Evolutionary conservation across 2,888 invertebrate species (phyloP), one percentile per base, ranked within the genome.

Genomic region (Chaitophorus viminalis): DNA sequence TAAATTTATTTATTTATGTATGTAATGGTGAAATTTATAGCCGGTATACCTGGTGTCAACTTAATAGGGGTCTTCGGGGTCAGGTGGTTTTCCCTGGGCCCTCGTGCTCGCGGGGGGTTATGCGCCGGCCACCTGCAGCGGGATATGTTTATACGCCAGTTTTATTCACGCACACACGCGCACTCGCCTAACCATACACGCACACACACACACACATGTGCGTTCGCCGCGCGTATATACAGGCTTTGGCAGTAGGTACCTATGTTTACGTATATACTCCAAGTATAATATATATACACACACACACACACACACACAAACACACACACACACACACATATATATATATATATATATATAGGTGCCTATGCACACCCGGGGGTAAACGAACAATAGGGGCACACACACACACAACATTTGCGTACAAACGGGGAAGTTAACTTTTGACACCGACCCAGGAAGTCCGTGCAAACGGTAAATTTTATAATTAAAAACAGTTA

Each of bases 391-490:
- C 86, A 79, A 87, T 87, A 87, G 86, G 86, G 86, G 86, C 86
- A 60, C 79, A 74, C 78, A 36, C 76, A 52, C 36, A 68, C 68
- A 68, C 29, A 9, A 36, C 70, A 21, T 54, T 54, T 54, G 54
- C 39, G n/a, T 70, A 29, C 31, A 77, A 65, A 70, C 85, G 52
- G 85, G 78, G 78, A 79, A 86, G 86, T 86, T 79, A 79, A 86
- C 86, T 86, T 86, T 86, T 86, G 86, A 86, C 86, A 86, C 78
- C 78, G 86, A 72, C 86, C 78, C 86, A 79, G 86, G 86, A 87
- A 87, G 74, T 79, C 79, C 72, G 70, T 18, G 70, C 86, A 70
- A 78, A 68, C 78, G 54, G 86, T 84, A 87, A 74, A 79, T 87
- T 79, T 78, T 79, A 74, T 79, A 87, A 87, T 87, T 87, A 87